A percentile compares a stretch with the other conserved stretches of the same genome.
phyloP scores from a whole-genome alignment of 2,888 invertebrate species.

The Gandaritis pyraliata region DNA sequence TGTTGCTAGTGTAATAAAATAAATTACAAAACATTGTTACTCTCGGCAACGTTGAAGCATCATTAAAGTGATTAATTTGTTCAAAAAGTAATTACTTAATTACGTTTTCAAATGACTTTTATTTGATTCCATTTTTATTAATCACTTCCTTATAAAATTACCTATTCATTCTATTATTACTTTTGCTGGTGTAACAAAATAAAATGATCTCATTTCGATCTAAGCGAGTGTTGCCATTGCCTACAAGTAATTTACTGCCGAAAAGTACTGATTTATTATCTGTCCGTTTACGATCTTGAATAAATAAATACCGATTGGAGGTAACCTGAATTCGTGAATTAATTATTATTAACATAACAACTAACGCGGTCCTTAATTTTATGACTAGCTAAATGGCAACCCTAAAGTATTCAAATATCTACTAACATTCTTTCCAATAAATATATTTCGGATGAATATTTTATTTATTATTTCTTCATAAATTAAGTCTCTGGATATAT shows the following conservation, averaged over 20 bases:
- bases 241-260: slow-evolving; percentile 26
- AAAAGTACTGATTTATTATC: slow-evolving; percentile 29
- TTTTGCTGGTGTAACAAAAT: slow-evolving; percentile 1
- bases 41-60: too few species aligned
- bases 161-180: background rate
- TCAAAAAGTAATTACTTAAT: slow-evolving; percentile 27
- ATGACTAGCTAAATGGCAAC: too few species aligned
- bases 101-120: slow-evolving; percentile 13
- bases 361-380: too few species aligned
- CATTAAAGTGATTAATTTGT: slow-evolving; percentile 26
- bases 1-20: slow-evolving; percentile 14
- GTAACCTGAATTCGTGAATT: slow-evolving; percentile 13
- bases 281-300: slow-evolving; percentile 24
- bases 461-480: too few species aligned
- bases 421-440: too few species aligned
- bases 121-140: slow-evolving; percentile 22
- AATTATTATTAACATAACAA: background rate
- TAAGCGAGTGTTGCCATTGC: slow-evolving; percentile 28
- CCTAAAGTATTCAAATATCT: too few species aligned
- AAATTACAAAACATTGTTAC: background rate
- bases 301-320: background rate
- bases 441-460: too few species aligned
- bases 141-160: slow-evolving; percentile 8
- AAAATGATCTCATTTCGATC: slow-evolving; percentile 13
- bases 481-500: too few species aligned